Evolutionary conservation across 1,140 invertebrate genomes (phyloP).

Genomic region (Diuraphis noxia): DNA sequence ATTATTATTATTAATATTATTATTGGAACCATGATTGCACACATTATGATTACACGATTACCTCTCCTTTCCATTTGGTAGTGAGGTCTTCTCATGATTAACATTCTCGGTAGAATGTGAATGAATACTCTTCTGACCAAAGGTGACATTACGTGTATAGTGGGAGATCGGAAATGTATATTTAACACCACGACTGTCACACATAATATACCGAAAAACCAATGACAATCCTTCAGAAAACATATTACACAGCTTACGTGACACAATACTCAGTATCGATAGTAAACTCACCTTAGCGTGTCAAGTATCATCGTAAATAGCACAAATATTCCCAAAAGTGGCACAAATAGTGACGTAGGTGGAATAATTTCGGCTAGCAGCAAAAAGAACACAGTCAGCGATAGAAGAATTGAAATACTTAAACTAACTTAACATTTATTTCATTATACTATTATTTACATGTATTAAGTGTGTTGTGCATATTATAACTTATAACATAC

Average conservation of each 20-base stretch:
- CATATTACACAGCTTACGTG: neutral
- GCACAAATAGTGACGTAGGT: constrained; percentile 96
- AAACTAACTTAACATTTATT: constrained; percentile 75
- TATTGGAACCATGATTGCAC: neutral
- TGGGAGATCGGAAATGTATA: constrained; percentile 92
- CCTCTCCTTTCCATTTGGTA: constrained; percentile 77
- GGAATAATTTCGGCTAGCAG: constrained; percentile 98
- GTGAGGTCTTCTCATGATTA: constrained; percentile 81
- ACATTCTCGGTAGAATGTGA: constrained; percentile 81
- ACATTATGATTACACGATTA: constrained; percentile 59
- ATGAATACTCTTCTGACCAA: constrained; percentile 94
- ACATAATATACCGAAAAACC: constrained; percentile 80
- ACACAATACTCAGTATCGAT: neutral
- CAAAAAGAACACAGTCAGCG: constrained; percentile 99
- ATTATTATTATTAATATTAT: neutral
- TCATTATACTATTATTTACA: neutral
- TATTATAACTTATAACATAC: neutral
- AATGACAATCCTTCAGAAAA: constrained; percentile 62
- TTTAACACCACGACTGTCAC: constrained; percentile 98
- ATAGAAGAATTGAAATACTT: constrained; percentile 98
- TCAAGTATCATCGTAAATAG: constrained; percentile 99
- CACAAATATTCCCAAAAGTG: constrained; percentile 97
- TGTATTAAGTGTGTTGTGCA: neutral
- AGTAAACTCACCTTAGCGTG: constrained; percentile 81
- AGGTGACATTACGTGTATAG: constrained; percentile 91